Evolutionary conservation across 2,888 invertebrate genomes (phyloP).

Genomic region (Deladenus siricidicola): DNA sequence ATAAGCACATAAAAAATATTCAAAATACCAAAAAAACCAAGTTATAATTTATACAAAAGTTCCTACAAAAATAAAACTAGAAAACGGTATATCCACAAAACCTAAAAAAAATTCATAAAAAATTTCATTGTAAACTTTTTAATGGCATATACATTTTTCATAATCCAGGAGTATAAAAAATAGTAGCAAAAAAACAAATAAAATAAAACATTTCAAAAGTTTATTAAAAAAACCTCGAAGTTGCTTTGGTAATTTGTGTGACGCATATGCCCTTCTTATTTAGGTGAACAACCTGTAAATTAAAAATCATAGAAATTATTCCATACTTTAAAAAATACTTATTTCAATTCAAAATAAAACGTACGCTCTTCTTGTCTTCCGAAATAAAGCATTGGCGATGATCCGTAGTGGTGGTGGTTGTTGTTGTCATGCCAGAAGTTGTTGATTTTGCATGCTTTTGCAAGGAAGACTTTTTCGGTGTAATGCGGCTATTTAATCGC

Average conservation of each 20-base stretch:
- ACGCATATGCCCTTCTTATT: conserved; percentile 9
- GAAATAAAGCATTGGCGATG: conserved; percentile 1
- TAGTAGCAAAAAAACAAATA: too few species aligned
- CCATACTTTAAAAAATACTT: not conserved
- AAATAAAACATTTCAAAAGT: too few species aligned
- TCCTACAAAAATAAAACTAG: not conserved
- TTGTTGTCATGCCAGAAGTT: not conserved
- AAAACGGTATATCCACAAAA: not conserved
- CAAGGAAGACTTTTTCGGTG: conserved; percentile 1
- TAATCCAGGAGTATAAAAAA: too few species aligned
- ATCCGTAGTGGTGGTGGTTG: not conserved
- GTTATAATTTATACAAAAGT: too few species aligned
- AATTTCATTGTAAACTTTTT: too few species aligned
- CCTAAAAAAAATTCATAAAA: too few species aligned
- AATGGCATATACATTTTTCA: too few species aligned
- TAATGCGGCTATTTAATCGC: not conserved
- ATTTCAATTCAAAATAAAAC: not conserved
- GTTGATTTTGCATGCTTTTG: not conserved
- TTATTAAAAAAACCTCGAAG: conserved; percentile 4
- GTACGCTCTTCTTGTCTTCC: conserved; percentile 6
- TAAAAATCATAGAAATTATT: not conserved
- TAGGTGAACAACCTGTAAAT: not conserved
- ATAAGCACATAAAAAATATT: not conserved
- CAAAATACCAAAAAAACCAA: too few species aligned
- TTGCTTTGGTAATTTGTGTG: conserved; percentile 10